Evolutionary conservation across 2,113 vertebrate species (phyloP).

Genomic region (Sarotherodon lohbergeri): DNA sequence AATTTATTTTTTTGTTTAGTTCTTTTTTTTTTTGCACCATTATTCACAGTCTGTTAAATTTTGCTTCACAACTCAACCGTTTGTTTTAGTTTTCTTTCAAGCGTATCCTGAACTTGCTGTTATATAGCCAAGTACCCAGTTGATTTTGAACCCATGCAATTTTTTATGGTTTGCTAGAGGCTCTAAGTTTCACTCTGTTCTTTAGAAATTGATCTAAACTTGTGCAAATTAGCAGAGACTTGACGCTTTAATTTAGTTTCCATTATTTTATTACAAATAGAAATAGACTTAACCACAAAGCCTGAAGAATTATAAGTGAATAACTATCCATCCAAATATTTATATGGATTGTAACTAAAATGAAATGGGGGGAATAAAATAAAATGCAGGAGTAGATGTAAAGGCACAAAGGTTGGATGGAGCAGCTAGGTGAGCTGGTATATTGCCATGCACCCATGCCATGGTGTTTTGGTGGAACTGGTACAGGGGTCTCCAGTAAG

Average conservation of each 20-base stretch:
- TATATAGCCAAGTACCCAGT: not conserved
- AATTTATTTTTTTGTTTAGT: not conserved
- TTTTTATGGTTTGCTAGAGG: not conserved
- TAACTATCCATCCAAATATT: not conserved
- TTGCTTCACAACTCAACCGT: not conserved
- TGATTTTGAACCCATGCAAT: not conserved
- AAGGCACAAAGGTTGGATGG: not conserved
- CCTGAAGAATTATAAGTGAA: not conserved
- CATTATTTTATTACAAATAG: not conserved
- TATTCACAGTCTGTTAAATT: not conserved
- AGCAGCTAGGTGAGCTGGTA: constrained; percentile 19
- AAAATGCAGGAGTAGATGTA: not conserved
- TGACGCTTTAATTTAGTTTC: not conserved
- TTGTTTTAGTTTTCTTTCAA: not conserved
- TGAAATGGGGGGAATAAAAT: not conserved
- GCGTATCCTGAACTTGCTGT: not conserved
- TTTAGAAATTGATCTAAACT: not conserved
- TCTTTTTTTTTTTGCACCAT: not conserved
- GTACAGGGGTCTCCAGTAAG: constrained; percentile 74
- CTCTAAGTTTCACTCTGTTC: not conserved
- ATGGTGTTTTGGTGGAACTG: constrained; percentile 48
- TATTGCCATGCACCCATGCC: constrained; percentile 9
- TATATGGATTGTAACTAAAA: not conserved
- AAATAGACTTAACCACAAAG: not conserved
- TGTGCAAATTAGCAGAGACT: not conserved